These are phyloP conservation scores for Mohoua ochrocephala DNA, from an alignment of 2,113 vertebrate genomes.

Conservation along the genomic window DNA sequence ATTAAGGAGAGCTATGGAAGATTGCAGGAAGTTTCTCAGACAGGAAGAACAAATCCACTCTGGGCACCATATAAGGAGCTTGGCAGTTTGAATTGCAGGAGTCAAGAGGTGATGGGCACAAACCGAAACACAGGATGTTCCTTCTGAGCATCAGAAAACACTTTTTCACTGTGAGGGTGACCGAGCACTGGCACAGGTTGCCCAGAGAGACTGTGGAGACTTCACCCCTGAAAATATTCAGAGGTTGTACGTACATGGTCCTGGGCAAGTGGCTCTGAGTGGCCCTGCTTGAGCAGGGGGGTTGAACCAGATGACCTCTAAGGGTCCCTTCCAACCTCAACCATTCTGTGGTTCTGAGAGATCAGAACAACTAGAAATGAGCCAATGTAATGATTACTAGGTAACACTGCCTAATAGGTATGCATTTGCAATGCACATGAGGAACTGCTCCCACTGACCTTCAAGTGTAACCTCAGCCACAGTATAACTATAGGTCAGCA, in stretches of 20 bases:
- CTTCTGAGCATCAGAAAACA: background rate
- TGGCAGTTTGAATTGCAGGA: background rate
- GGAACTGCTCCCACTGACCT: slow-evolving; percentile 8
- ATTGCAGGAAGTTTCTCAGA: background rate
- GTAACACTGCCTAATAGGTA: background rate
- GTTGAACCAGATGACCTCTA: background rate
- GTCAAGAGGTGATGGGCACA: background rate
- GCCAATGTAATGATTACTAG: background rate
- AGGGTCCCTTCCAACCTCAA: background rate
- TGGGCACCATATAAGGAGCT: background rate
- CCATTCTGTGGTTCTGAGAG: background rate
- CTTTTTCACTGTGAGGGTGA: background rate
- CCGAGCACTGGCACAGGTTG: background rate
- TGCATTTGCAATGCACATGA: slow-evolving; percentile 51
- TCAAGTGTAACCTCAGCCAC: background rate
- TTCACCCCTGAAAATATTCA: background rate
- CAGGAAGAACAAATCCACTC: background rate
- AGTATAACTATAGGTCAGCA: background rate
- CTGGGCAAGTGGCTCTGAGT: background rate
- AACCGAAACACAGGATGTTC: background rate
- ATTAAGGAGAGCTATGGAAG: background rate
- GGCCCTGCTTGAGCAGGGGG: background rate
- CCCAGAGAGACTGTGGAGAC: background rate
- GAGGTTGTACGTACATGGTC: background rate
- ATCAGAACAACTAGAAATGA: background rate